A percentile compares a stretch with the other conserved stretches of the same genome.
Conservation (phyloP, 2,888 invertebrate genomes). For the Aromia moschata region DNA sequence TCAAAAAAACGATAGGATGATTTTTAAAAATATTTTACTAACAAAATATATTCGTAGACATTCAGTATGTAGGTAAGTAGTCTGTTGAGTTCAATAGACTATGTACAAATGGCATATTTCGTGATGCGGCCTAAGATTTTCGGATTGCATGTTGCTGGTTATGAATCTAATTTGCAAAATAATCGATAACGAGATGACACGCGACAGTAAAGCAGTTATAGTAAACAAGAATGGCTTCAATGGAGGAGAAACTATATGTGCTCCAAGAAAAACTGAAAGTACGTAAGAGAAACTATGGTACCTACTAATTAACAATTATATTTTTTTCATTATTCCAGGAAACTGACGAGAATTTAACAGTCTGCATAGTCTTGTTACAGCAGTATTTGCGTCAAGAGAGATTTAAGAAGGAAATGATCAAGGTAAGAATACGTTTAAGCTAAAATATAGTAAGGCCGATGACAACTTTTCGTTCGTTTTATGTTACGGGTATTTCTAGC, state of each 20-base stretch:
- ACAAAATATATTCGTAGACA: neutral
- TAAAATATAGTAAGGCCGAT: neutral
- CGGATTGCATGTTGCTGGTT: constrained; percentile 49
- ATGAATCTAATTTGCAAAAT: constrained; percentile 53
- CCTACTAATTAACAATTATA: constrained; percentile 12
- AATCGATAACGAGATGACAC: constrained; percentile 55
- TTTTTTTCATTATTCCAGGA: constrained; percentile 44
- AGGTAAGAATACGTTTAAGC: constrained; percentile 32
- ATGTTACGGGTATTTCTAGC: too few species aligned
- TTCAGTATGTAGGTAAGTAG: neutral
- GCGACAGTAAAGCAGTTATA: constrained; percentile 45
- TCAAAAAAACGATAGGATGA: too few species aligned
- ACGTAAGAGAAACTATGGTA: constrained; percentile 21
- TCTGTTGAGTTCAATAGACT: constrained; percentile 30
- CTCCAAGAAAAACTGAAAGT: constrained; percentile 54
- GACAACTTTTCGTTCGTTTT: too few species aligned
- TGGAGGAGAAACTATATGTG: constrained; percentile 53
- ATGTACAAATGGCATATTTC: constrained; percentile 30
- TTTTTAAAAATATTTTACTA: too few species aligned
- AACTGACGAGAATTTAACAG: constrained; percentile 51
- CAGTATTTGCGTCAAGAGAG: constrained; percentile 52
- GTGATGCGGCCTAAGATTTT: constrained; percentile 39
- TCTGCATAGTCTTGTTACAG: constrained; percentile 52
- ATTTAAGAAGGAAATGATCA: constrained; percentile 29
- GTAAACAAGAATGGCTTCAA: constrained; percentile 50